Conservation (phyloP, 2,113 vertebrate genomes). For the Ailurus styani region DNA sequence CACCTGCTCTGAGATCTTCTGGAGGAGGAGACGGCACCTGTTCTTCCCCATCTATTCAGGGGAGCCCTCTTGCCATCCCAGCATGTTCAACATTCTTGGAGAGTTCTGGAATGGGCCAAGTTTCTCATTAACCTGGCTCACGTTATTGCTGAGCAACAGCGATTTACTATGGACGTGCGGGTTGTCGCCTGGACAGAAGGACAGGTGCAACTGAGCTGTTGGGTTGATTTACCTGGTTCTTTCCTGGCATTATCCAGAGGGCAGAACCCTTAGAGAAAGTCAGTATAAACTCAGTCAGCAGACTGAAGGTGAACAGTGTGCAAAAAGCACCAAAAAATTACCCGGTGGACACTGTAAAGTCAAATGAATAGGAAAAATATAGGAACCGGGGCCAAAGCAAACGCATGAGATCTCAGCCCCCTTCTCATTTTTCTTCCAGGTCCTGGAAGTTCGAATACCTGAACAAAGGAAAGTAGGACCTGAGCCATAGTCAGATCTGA, state of each 20-base stretch:
- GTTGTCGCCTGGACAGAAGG: conserved; percentile 37
- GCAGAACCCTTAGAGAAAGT: conserved; percentile 5
- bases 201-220: conserved; percentile 59
- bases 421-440: not conserved
- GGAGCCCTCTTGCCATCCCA: not conserved
- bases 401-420: not conserved
- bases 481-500: not conserved
- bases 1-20: not conserved
- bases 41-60: not conserved
- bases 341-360: not conserved
- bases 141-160: rapidly evolving
- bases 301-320: conserved; percentile 28
- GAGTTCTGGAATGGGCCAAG: not conserved
- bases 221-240: conserved; percentile 52
- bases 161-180: conserved; percentile 35
- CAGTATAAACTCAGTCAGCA: not conserved
- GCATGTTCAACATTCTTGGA: not conserved
- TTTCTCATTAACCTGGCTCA: not conserved
- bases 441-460: not conserved
- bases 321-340: conserved; percentile 40
- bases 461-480: not conserved
- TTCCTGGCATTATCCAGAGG: conserved; percentile 18
- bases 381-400: not conserved
- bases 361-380: not conserved
- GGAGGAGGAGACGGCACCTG: not conserved